A percentile compares a stretch with the other conserved stretches of the same genome.
Evolutionary conservation across 1,140 invertebrate species (phyloP).

Genomic region (Ctenoplectra terminalis): DNA sequence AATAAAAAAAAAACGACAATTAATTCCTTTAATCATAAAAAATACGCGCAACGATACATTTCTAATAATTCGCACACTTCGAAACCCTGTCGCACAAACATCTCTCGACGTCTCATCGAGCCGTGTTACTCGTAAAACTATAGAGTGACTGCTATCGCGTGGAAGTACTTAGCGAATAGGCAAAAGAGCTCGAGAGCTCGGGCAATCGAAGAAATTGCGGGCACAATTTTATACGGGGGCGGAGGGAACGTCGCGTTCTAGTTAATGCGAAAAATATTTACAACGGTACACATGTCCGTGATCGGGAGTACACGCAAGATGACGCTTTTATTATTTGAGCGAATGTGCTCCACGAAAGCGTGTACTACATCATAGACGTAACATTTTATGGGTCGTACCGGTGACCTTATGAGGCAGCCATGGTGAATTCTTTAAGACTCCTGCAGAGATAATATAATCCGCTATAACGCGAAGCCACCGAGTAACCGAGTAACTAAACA

Average conservation of each 20-base stretch:
- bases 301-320: slow-evolving; percentile 40
- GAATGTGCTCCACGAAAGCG: slow-evolving; percentile 40
- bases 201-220: slow-evolving; percentile 19
- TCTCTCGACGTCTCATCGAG: background rate
- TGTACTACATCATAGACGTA: slow-evolving; percentile 61
- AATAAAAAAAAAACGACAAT: too few species aligned
- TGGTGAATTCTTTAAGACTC: slow-evolving; percentile 52
- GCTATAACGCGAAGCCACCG: slow-evolving; percentile 43
- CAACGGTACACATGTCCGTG: slow-evolving; percentile 37
- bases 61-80: background rate
- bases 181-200: background rate
- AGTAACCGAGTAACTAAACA: slow-evolving; percentile 52
- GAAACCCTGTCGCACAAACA: background rate
- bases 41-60: background rate
- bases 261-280: slow-evolving; percentile 46
- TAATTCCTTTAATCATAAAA: too few species aligned
- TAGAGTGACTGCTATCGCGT: background rate
- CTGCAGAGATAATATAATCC: slow-evolving; percentile 64
- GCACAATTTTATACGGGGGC: background rate
- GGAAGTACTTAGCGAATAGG: background rate
- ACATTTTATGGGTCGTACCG: slow-evolving; percentile 62
- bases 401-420: slow-evolving; percentile 61
- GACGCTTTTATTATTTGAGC: slow-evolving; percentile 57
- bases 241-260: background rate
- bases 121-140: background rate